phyloP scores from a whole-genome alignment of 2,888 invertebrate genomes.

The Cheilosia soror region DNA sequence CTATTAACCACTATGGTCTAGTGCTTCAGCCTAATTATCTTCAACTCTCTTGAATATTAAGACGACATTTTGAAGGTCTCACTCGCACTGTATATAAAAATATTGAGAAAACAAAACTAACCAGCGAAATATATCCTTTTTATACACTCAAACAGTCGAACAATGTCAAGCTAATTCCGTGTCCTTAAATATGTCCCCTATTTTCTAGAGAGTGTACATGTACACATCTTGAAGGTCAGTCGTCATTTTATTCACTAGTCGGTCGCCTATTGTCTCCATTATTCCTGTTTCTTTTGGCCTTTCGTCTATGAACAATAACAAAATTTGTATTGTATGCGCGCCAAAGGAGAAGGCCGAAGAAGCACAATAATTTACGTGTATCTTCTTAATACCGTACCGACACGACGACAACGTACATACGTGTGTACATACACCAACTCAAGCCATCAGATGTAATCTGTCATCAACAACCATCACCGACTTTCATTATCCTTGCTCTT shows the following conservation, averaged over 20 bases:
- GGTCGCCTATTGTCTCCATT: slow-evolving; percentile 22
- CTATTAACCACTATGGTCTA: no score
- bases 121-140: neutral
- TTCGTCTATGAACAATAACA: slow-evolving; percentile 21
- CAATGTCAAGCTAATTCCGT: slow-evolving; percentile 32
- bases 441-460: slow-evolving; percentile 51
- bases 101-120: neutral
- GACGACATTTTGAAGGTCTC: no score
- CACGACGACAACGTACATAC: neutral
- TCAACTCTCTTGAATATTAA: no score
- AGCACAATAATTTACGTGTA: slow-evolving; percentile 46
- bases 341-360: slow-evolving; percentile 13
- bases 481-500: slow-evolving; percentile 47
- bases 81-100: no score
- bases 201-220: slow-evolving; percentile 17
- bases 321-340: neutral
- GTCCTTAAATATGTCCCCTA: slow-evolving; percentile 8
- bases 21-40: no score
- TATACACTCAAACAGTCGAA: neutral
- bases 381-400: slow-evolving; percentile 9
- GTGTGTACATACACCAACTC: neutral
- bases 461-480: slow-evolving; percentile 58
- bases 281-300: neutral
- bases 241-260: slow-evolving; percentile 25
- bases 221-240: slow-evolving; percentile 42